These are phyloP conservation scores for Sitta europaea DNA, from an alignment of 2,113 vertebrate species.

Conservation along the genomic window DNA sequence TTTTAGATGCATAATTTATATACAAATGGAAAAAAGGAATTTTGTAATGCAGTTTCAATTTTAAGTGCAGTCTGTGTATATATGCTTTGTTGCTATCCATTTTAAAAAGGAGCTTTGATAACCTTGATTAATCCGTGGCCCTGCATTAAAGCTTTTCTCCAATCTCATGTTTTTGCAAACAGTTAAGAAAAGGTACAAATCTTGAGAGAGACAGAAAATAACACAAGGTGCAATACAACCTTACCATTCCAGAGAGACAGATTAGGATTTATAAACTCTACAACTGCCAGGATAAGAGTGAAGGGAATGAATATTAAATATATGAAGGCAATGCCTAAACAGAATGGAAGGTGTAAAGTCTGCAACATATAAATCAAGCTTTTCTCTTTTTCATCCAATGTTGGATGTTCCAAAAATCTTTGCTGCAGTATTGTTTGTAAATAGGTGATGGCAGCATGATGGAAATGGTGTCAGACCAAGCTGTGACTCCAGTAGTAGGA, in stretches of 20 bases:
- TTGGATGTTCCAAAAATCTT: not conserved
- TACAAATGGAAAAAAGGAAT: constrained; percentile 17
- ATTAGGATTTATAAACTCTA: constrained; percentile 36
- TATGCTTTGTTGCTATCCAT: not conserved
- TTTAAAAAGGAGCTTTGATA: not conserved
- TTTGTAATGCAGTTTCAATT: constrained; percentile 9
- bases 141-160: not conserved
- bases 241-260: not conserved
- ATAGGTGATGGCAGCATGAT: not conserved
- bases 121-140: not conserved
- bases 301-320: not conserved
- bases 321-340: not conserved
- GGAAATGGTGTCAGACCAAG: not conserved
- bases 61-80: not conserved
- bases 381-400: not conserved
- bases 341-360: not conserved
- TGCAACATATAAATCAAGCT: not conserved
- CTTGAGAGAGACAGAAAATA: not conserved
- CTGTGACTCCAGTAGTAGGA: not conserved
- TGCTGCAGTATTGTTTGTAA: not conserved
- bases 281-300: not conserved
- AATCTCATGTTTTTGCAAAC: not conserved
- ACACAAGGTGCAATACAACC: not conserved
- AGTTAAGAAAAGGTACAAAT: not conserved
- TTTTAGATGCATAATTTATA: constrained; percentile 57